phyloP scores from a whole-genome alignment of 2,888 invertebrate genomes.

The Ichneumon xanthorius region DNA sequence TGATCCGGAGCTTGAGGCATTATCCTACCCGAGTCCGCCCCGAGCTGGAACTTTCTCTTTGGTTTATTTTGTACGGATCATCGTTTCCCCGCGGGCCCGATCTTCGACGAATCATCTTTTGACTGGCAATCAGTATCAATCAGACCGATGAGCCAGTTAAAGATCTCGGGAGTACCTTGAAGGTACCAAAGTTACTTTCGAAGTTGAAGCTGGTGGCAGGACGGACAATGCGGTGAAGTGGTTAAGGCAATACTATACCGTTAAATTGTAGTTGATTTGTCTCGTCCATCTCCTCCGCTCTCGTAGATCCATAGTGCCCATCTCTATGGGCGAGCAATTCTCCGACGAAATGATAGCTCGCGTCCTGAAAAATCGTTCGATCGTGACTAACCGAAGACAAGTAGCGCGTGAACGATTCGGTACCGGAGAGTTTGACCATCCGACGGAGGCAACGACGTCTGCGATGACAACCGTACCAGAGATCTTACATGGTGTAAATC shows the following conservation, averaged over 20 bases:
- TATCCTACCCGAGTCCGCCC: constrained; percentile 4
- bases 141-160: neutral
- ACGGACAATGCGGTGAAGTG: neutral
- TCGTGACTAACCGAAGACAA: constrained; percentile 63
- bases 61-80: neutral
- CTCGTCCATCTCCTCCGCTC: constrained; percentile 20
- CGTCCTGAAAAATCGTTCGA: constrained; percentile 66
- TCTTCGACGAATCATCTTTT: neutral
- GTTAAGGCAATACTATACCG: constrained; percentile 30
- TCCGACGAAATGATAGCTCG: constrained; percentile 43
- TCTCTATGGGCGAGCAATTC: constrained; percentile 11
- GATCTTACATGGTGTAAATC: neutral
- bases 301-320: neutral
- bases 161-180: neutral
- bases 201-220: neutral
- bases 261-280: constrained; percentile 43
- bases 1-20: constrained; percentile 4
- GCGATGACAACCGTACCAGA: neutral
- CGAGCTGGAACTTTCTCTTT: constrained; percentile 60
- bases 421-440: constrained; percentile 28
- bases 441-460: constrained; percentile 19
- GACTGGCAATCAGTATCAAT: neutral
- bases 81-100: neutral
- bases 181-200: neutral
- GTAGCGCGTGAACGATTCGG: constrained; percentile 67